Base-by-base conservation (phyloP, 1,140 invertebrate genomes). In the Ceratina australensis region DNA sequence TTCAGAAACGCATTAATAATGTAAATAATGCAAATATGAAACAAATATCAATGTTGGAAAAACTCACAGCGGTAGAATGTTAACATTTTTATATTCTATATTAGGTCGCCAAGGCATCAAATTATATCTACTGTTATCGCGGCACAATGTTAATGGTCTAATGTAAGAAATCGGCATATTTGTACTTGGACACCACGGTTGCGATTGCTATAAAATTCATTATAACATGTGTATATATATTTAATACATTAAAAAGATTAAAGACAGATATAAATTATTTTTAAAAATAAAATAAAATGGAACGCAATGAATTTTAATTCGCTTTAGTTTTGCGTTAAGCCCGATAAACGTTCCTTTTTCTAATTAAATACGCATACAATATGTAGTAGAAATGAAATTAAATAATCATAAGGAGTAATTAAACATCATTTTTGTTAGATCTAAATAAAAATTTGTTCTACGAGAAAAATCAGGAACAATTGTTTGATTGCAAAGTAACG, bases 81-180 rank as follows among this genome's bases (percentile, higher is more conserved):
- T 94, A 16, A 95, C 93, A 85, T 95, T 95, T 90, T 96, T 95
- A 87, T 95, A 96, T 47, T 95, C 95, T 88, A 95, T 93, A n/a
- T 95, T 95, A 15, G 95, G 95, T 71, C 95, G 92, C 96, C 96
- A 96, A 13, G 95, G 95, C 88, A 96, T 95, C 83, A 94, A 94
- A 63, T 79, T 78, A 65, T 85, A 89, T 72, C 86, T 81, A 52
- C 77, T 86, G 26, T 82, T 78, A 79, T 85, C 81, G 63, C 86
- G 81, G 64, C 88, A 78, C 72, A 88, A 85, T 66, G 85, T 78
- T 61, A 81, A 56, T 8, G 87, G 87, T 74, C 91, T 88, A 69
- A 89, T 82, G n/a, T 82, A 89, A 22, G 91, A 86, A 65, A 87
- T 87, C 18, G 89, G 81, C 73, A 86, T 60, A 61, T 89, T 88